Percentiles rank a stretch among this genome's conserved stretches.
These are phyloP conservation scores for Ardeotis arabs DNA, from an alignment of 2,113 vertebrate species.

Conservation along the genomic window DNA sequence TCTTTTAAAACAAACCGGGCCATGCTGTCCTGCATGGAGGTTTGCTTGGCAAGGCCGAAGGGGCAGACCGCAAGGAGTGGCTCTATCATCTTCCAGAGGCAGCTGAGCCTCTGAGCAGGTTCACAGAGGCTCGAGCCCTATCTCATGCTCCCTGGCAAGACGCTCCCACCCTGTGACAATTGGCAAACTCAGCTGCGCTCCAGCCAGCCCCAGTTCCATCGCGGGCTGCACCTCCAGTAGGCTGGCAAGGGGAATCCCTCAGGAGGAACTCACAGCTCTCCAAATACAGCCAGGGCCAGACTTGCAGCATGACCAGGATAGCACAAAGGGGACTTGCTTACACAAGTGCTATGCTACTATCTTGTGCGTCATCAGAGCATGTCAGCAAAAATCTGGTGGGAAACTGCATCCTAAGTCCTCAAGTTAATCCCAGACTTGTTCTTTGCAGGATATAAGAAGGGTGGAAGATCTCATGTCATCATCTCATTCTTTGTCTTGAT, in stretches of 20 bases:
- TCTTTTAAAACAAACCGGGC: neutral
- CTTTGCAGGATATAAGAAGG: neutral
- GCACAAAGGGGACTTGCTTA: neutral
- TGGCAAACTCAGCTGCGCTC: neutral
- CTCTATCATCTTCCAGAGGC: neutral
- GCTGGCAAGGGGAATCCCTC: neutral
- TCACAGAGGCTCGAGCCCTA: neutral
- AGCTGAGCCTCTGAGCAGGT: neutral
- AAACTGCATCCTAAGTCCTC: neutral
- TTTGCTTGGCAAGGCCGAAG: neutral
- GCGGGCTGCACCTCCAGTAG: neutral
- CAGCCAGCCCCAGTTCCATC: neutral
- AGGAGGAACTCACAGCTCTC: neutral
- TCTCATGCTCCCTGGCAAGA: neutral
- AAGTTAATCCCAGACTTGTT: neutral
- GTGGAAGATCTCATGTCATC: neutral
- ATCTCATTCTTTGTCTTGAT: neutral
- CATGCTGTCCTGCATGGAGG: neutral
- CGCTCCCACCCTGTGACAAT: neutral
- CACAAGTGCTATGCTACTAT: neutral
- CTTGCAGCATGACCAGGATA: too few species aligned
- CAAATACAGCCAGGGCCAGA: neutral
- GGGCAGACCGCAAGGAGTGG: neutral
- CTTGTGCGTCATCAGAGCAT: neutral
- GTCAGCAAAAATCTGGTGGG: neutral